Conservation (phyloP, 1,140 invertebrate species). For the Monochamus saltuarius region DNA sequence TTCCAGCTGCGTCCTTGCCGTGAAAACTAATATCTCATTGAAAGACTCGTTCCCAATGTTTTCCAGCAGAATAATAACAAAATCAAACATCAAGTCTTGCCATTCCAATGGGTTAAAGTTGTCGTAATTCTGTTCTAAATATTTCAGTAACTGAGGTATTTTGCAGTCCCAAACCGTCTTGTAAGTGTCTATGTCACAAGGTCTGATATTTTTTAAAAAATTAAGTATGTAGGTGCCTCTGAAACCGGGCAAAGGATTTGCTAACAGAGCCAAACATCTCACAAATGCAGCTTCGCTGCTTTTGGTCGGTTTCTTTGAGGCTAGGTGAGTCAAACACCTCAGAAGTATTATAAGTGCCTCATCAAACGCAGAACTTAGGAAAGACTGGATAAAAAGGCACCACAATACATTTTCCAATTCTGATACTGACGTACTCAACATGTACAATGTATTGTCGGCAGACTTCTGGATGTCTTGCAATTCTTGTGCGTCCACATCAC, state of each 20-base stretch:
- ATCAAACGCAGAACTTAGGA: constrained; percentile 70
- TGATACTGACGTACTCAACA: constrained; percentile 82
- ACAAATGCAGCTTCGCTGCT: constrained; percentile 59
- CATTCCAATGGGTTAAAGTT: constrained; percentile 56
- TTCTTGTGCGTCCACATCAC: constrained; percentile 54
- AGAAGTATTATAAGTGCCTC: constrained; percentile 64
- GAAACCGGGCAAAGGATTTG: constrained; percentile 64
- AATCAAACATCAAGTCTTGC: constrained; percentile 57
- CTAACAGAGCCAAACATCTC: constrained; percentile 66
- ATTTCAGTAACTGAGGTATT: constrained; percentile 69
- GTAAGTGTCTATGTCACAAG: constrained; percentile 63
- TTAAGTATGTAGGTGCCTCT: constrained; percentile 70
- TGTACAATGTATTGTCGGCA: constrained; percentile 75
- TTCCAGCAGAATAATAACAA: constrained; percentile 56
- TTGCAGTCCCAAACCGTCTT: constrained; percentile 72
- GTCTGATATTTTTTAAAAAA: constrained; percentile 67
- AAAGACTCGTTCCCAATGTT: constrained; percentile 57
- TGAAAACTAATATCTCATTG: constrained; percentile 54
- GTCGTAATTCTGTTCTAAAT: constrained; percentile 59
- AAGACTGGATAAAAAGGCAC: constrained; percentile 74
- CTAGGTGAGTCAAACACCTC: constrained; percentile 66
- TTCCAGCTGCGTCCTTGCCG: constrained; percentile 56
- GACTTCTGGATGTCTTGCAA: constrained; percentile 61
- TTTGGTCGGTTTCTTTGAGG: constrained; percentile 55
- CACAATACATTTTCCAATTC: constrained; percentile 74